A percentile compares a stretch with the other conserved stretches of the same genome.
phyloP scores from a whole-genome alignment of 2,797 vertebrate species.

The Serranus cabrilla region DNA sequence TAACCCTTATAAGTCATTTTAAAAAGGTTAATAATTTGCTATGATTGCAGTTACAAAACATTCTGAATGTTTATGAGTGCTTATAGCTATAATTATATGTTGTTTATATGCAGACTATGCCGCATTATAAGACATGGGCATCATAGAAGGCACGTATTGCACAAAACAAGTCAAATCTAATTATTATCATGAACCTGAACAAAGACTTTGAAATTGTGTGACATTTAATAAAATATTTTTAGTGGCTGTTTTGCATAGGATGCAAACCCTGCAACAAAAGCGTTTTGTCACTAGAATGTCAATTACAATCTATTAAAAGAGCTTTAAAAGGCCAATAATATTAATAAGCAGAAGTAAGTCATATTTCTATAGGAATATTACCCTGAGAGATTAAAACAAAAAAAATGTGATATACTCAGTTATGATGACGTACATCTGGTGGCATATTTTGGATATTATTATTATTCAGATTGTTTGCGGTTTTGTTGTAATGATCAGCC shows the following conservation, averaged over 20 bases:
- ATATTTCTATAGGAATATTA: neutral
- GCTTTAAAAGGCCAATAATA: neutral
- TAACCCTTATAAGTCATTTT: no score
- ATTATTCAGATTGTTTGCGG: neutral
- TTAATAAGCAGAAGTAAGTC: neutral
- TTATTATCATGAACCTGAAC: neutral
- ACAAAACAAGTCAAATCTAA: slow-evolving; percentile 8
- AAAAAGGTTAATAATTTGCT: no score
- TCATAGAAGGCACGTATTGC: neutral
- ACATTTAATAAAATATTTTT: slow-evolving; percentile 14
- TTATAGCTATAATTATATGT: no score
- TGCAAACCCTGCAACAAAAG: neutral
- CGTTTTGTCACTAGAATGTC: neutral
- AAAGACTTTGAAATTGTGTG: slow-evolving; percentile 6
- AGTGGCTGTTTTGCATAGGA: slow-evolving; percentile 1
- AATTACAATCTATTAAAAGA: neutral
- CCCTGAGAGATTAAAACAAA: neutral
- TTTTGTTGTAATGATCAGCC: slow-evolving; percentile 21
- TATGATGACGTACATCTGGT: neutral
- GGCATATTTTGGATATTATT: neutral
- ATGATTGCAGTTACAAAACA: no score
- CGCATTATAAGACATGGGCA: no score
- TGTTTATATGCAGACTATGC: no score
- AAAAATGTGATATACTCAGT: neutral
- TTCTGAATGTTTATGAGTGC: no score